Base-by-base conservation (phyloP, 2,797 vertebrate species). In the Sylvia borin region DNA sequence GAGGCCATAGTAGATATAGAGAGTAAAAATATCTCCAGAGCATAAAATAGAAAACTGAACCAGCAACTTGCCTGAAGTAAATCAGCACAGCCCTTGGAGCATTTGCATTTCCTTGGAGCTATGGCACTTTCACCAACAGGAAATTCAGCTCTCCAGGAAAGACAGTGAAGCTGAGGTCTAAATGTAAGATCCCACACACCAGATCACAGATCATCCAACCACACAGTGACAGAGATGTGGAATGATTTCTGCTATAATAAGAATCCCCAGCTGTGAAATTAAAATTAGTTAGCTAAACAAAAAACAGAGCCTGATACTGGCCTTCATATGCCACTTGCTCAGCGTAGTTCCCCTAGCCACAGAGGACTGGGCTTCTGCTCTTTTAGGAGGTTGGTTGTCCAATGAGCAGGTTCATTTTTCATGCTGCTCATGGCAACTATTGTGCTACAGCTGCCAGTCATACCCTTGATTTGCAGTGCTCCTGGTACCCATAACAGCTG, bases 1-100 rank as follows among this genome's bases (percentile, higher is more conserved):
- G n/a, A 78, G 58, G 71, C 57, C 4, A 4, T 4, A 2, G 36
- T 1, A 62, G 22, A 84, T n/a, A n/a, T 42, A 34, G 9, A 67
- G 54, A 67, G 19, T 83, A 62, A 86, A 94, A 92, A 78, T 42
- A 95, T 80, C 83, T 70, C 66, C 21, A 10, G 78, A 85, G 42
- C 57, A 93, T 64, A 82, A 93, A 79, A 95, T 5, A 91, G 66
- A 60, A 94, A 96, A 75, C 79, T 24, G 61, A 95, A 65, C 47
- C n/a, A 75, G 40, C 18, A 92, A 68, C 54, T 93, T 85, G 53
- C 61, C 72, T 78, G 68, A 83, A 89, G 93, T 89, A 71, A 91
- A 74, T 65, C 81, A 95, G 62, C 43, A 42, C 47, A 66, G 47
- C 8, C 22, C 50, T 74, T 16, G 43, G 51, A 81, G 31, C 9